These are phyloP conservation scores for Teleogryllus oceanicus DNA, from an alignment of 2,888 invertebrate species.

Conservation along the genomic window DNA sequence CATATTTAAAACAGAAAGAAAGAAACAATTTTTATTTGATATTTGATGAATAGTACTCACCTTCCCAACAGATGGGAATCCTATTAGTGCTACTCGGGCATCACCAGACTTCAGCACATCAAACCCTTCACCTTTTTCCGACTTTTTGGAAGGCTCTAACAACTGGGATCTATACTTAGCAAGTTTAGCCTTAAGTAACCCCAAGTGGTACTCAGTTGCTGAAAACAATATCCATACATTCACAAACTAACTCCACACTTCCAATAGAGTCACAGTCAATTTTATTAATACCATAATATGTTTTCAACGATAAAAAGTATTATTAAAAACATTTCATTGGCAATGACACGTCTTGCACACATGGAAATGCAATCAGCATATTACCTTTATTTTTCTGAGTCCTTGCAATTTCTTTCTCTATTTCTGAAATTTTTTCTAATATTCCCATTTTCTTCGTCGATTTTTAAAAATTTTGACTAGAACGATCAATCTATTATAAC, in stretches of 20 bases:
- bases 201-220: conserved; percentile 99
- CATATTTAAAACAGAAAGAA: background rate
- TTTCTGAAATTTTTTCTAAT: conserved; percentile 97
- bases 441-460: conserved; percentile 76
- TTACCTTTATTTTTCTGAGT: conserved; percentile 99
- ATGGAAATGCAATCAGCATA: background rate
- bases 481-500: too few species aligned
- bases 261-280: too few species aligned
- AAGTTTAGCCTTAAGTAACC: conserved; percentile 92
- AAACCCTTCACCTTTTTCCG: conserved; percentile 95
- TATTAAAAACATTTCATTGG: too few species aligned
- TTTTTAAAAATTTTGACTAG: too few species aligned
- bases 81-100: conserved; percentile 95
- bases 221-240: conserved; percentile 42
- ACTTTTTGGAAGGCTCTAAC: conserved; percentile 89
- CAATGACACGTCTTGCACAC: too few species aligned
- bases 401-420: conserved; percentile 95
- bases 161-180: conserved; percentile 93
- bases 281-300: too few species aligned
- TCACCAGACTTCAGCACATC: conserved; percentile 99
- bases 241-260: background rate
- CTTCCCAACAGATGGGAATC: conserved; percentile 98
- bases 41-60: conserved; percentile 48
- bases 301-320: too few species aligned
- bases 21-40: background rate